phyloP scores from a whole-genome alignment of 1,140 invertebrate species.

The Meloidogyne chitwoodi region DNA sequence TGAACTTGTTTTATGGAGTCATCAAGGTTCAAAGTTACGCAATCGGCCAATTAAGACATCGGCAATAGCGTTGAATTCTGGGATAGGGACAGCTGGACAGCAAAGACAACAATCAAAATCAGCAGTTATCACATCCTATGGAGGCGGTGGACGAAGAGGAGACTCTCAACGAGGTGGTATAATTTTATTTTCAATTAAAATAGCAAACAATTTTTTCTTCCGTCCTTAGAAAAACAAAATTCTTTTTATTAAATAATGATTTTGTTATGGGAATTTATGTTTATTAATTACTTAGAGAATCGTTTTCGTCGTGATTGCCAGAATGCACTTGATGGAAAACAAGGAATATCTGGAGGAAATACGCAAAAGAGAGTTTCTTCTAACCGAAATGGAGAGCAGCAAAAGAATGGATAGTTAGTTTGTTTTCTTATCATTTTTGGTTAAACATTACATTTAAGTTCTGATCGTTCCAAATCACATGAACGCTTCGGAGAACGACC shows the following conservation, averaged over 20 bases:
- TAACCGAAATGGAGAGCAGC: background rate
- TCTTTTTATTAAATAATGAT: too few species aligned
- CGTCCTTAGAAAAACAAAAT: too few species aligned
- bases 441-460: background rate
- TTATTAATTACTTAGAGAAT: background rate
- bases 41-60: background rate
- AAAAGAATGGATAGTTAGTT: background rate
- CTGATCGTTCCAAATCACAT: background rate
- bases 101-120: background rate
- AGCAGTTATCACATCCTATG: background rate
- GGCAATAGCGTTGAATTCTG: background rate
- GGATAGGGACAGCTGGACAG: background rate
- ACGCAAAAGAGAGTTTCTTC: background rate
- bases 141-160: background rate
- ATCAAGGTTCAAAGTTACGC: background rate
- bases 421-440: background rate
- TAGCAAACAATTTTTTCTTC: too few species aligned
- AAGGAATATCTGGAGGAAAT: background rate
- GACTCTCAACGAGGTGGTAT: background rate
- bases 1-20: constrained; percentile 19
- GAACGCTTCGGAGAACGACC: background rate
- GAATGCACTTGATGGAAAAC: background rate
- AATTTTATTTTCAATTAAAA: too few species aligned
- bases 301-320: background rate
- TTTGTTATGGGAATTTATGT: too few species aligned